Evolutionary conservation across 2,888 invertebrate genomes (phyloP).

Genomic region (Tillus elongatus): DNA sequence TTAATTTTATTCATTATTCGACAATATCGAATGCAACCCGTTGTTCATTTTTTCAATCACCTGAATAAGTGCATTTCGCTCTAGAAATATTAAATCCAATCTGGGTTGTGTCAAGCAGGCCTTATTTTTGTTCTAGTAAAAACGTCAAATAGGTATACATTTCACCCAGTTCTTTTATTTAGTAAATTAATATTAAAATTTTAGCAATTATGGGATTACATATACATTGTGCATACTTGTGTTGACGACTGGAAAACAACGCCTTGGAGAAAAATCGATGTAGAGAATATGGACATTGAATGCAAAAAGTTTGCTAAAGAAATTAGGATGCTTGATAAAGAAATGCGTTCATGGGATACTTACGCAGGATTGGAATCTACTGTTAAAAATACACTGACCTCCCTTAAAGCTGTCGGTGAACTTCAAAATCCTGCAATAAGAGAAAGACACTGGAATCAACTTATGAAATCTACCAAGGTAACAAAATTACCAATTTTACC

Average conservation of each 20-base stretch:
- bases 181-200: no score
- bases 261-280: conserved; percentile 93
- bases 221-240: conserved; percentile 78
- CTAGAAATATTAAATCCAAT: no score
- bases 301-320: conserved; percentile 97
- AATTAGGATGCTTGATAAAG: conserved; percentile 83
- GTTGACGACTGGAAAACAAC: conserved; percentile 97
- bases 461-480: conserved; percentile 94
- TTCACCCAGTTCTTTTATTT: no score
- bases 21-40: no score
- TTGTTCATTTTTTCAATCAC: no score
- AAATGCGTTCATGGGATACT: conserved; percentile 92
- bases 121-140: no score
- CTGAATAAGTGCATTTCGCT: no score
- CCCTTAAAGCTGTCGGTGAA: conserved; percentile 88
- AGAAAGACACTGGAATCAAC: conserved; percentile 93
- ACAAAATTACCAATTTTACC: conserved; percentile 16
- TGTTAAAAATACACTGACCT: conserved; percentile 94
- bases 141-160: no score
- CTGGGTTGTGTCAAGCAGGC: no score
- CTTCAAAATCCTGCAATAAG: conserved; percentile 93
- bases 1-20: no score
- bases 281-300: conserved; percentile 97
- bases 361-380: conserved; percentile 80
- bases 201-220: conserved; percentile 93